phyloP scores from a whole-genome alignment of 2,888 invertebrate genomes.

The Spialia ferax region DNA sequence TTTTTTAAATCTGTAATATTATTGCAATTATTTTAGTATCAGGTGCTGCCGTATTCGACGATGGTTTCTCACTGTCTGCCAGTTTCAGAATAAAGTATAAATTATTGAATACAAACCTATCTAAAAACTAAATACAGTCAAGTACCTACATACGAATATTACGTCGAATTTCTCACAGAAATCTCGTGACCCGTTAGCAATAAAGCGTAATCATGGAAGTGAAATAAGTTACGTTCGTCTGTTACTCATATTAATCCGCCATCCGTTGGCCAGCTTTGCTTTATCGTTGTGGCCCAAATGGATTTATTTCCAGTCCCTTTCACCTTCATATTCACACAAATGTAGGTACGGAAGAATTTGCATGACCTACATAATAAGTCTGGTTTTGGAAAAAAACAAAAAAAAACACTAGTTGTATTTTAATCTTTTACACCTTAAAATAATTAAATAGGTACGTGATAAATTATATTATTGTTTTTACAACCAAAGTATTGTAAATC shows the following conservation, averaged over 20 bases:
- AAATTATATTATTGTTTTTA: too few relatives aligned
- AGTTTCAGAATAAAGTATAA: too few relatives aligned
- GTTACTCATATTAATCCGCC: slow-evolving; percentile 66
- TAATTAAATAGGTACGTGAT: too few relatives aligned
- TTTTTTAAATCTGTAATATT: too few relatives aligned
- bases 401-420: too few relatives aligned
- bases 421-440: too few relatives aligned
- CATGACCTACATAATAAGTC: slow-evolving; percentile 18
- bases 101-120: too few relatives aligned
- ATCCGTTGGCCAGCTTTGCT: slow-evolving; percentile 56
- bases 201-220: slow-evolving; percentile 4
- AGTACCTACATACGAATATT: neutral
- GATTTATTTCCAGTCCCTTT: slow-evolving; percentile 43
- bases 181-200: slow-evolving; percentile 1
- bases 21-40: too few relatives aligned
- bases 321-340: slow-evolving; percentile 36
- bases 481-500: too few relatives aligned
- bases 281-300: slow-evolving; percentile 39
- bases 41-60: too few relatives aligned
- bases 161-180: neutral
- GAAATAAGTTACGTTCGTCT: slow-evolving; percentile 46
- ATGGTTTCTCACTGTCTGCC: too few relatives aligned
- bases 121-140: neutral
- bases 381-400: neutral
- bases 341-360: slow-evolving; percentile 43